Evolutionary conservation across 1,140 invertebrate genomes (phyloP).

Genomic region (Lycorma delicatula): DNA sequence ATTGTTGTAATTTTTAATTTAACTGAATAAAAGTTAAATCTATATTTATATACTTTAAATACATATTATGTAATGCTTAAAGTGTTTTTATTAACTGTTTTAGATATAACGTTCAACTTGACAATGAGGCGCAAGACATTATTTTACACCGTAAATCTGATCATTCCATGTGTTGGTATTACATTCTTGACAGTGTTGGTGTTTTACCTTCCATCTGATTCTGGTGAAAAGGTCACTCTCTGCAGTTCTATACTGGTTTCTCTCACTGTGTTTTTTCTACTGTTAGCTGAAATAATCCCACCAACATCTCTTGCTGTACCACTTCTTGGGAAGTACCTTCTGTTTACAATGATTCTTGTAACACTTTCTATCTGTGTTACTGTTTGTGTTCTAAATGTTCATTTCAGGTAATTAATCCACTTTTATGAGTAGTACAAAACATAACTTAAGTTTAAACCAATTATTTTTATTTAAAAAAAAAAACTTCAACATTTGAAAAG

Average conservation of each 20-base stretch:
- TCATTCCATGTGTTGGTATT: constrained; percentile 82
- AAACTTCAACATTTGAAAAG: too few relatives aligned
- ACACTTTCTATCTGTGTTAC: constrained; percentile 95
- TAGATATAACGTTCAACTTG: constrained; percentile 93
- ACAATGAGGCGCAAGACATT: constrained; percentile 87
- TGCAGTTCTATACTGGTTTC: constrained; percentile 98
- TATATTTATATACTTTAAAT: too few relatives aligned
- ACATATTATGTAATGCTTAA: too few relatives aligned
- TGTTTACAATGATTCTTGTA: constrained; percentile 98
- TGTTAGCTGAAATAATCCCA: constrained; percentile 95
- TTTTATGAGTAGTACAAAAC: background rate
- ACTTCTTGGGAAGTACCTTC: constrained; percentile 88
- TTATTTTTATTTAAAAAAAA: too few relatives aligned
- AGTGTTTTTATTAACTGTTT: too few relatives aligned
- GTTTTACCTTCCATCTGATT: constrained; percentile 92
- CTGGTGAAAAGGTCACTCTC: constrained; percentile 88
- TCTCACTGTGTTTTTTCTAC: constrained; percentile 95
- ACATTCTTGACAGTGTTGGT: constrained; percentile 92
- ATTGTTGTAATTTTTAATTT: too few relatives aligned
- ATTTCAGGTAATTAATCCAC: constrained; percentile 87
- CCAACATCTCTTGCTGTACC: constrained; percentile 95
- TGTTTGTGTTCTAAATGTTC: constrained; percentile 93
- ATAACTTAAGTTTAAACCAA: too few relatives aligned
- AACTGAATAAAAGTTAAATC: too few relatives aligned
- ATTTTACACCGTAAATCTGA: constrained; percentile 87